Percentiles rank a stretch among this genome's conserved stretches.
Conservation (phyloP, 2,888 invertebrate genomes). For the Hemistola chrysoprasaria region DNA sequence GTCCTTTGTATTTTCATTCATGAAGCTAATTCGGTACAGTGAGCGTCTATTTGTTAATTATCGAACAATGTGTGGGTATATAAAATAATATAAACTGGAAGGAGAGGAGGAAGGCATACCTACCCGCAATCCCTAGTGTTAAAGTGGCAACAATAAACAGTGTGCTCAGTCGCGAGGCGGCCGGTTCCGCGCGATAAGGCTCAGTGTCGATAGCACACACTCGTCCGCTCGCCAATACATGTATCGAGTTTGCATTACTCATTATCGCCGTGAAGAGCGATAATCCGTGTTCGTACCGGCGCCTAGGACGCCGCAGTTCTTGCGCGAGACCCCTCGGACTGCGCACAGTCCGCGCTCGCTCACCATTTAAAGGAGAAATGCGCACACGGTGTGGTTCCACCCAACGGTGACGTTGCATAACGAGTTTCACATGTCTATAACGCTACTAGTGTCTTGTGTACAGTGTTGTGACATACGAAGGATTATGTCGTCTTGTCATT, state of each 20-base stretch:
- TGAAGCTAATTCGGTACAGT: conserved; percentile 43
- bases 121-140: conserved; percentile 56
- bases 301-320: conserved; percentile 38
- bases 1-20: conserved; percentile 34
- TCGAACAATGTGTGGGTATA: conserved; percentile 58
- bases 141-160: conserved; percentile 43
- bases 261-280: conserved; percentile 63
- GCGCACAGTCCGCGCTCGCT: conserved; percentile 42
- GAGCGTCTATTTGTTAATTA: conserved; percentile 62
- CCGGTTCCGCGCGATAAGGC: conserved; percentile 62
- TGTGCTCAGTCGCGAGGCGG: conserved; percentile 49
- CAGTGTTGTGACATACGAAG: conserved; percentile 44
- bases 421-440: conserved; percentile 36
- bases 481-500: conserved; percentile 58
- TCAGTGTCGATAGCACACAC: conserved; percentile 49
- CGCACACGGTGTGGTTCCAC: conserved; percentile 38
- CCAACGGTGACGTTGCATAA: conserved; percentile 52
- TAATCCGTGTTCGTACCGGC: conserved; percentile 56
- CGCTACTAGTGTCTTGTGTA: conserved; percentile 39
- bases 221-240: conserved; percentile 49
- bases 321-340: conserved; percentile 9
- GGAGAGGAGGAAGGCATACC: conserved; percentile 49
- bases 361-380: conserved; percentile 10
- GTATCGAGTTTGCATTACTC: conserved; percentile 61
- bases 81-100: conserved; percentile 46